These are phyloP conservation scores for Batillaria attramentaria DNA, from an alignment of 1,140 invertebrate species.

Conservation along the genomic window DNA sequence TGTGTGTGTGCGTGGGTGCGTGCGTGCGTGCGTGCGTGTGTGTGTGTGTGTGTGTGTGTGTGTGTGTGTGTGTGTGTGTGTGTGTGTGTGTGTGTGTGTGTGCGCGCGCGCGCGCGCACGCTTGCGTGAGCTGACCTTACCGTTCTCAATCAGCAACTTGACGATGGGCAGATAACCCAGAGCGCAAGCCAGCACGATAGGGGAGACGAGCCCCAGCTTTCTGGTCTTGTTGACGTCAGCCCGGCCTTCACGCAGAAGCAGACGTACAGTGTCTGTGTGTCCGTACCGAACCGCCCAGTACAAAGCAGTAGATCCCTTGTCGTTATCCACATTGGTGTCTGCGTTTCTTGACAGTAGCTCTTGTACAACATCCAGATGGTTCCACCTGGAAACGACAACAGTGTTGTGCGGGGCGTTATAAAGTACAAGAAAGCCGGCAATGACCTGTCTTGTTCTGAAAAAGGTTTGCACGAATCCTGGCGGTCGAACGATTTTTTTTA, in stretches of 20 bases:
- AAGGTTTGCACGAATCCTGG: neutral
- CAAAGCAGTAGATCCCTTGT: slow-evolving; percentile 68
- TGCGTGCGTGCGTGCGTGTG: no score
- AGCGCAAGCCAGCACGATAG: slow-evolving; percentile 63
- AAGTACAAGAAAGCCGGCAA: slow-evolving; percentile 4
- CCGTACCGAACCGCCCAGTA: slow-evolving; percentile 68
- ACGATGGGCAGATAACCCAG: slow-evolving; percentile 59
- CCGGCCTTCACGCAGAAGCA: slow-evolving; percentile 53
- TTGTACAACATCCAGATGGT: slow-evolving; percentile 48
- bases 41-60: no score
- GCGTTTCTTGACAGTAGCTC: slow-evolving; percentile 49
- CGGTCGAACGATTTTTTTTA: neutral
- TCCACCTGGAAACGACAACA: slow-evolving; percentile 57
- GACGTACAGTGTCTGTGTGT: slow-evolving; percentile 52
- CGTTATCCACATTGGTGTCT: slow-evolving; percentile 60
- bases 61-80: no score
- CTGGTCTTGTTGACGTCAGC: slow-evolving; percentile 57
- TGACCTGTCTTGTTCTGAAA: neutral
- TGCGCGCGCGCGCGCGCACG: no score
- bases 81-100: no score
- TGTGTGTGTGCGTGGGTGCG: no score
- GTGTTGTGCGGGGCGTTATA: neutral
- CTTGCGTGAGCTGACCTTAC: neutral
- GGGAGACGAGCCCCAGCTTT: slow-evolving; percentile 63
- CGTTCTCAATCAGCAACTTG: slow-evolving; percentile 53